Evolutionary conservation across 2,113 vertebrate genomes (phyloP), one percentile per base, ranked within the genome.

Genomic region (Ancistrus triradiatus): DNA sequence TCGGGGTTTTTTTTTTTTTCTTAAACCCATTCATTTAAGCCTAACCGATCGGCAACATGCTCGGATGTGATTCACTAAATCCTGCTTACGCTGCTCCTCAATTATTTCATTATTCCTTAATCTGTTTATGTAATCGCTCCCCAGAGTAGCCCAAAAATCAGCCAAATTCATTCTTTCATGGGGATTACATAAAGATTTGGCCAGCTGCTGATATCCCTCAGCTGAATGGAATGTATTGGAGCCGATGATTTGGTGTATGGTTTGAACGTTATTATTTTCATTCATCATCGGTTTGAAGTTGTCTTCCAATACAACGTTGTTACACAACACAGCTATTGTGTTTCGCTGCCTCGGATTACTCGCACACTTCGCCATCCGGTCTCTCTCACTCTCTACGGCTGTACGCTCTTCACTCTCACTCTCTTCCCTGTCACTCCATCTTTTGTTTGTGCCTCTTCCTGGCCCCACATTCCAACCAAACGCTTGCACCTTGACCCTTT

Each of bases 401-500:
- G 2, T 24, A 22, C 13, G 7, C 18, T 18, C 24, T 25, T 50
- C 11, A 5, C 38, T 43, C 46, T 22, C 14, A 31, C 40, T 9
- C 5, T 27, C 4, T 9, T 40, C 19, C 17, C 7, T 49, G 9
- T 67, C 31, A 37, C 31, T 50, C 22, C 8, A 2, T 28, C 22
- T 21, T 13, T 55, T 14, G 38, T 43, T 44, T 35, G 13, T 3
- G 24, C 43, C 53, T 66, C 35, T 49, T 56, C 37, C 40, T 27
- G 38, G 22, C 22, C 33, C 62, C 48, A 42, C 44, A 59, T 66
- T 66, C 53, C 64, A 31, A 33, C 15, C 11, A 40, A 58, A 66
- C 49, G 42, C 21, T 66, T 58, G 43, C 53, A 50, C 44, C 53
- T 49, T 66, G 63, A 58, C 63, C 44, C 33, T 66, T 58, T 49